phyloP scores from a whole-genome alignment of 2,888 invertebrate genomes.

The Diarsia rubi region DNA sequence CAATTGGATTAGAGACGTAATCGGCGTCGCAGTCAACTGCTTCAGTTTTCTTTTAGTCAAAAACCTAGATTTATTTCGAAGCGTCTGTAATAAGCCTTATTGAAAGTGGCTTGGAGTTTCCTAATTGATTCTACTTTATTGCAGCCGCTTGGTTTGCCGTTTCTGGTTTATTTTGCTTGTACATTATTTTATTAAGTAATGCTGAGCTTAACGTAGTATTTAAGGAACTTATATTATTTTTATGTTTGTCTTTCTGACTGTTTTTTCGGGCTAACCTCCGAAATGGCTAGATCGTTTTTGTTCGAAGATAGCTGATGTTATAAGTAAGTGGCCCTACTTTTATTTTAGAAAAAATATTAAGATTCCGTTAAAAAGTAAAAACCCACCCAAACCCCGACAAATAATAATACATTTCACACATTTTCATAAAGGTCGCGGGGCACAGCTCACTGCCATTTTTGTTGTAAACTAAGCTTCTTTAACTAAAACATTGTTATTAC shows the following conservation, averaged over 20 bases:
- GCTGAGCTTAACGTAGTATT: not conserved
- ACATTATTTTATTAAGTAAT: not conserved
- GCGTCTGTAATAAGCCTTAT: slow-evolving; percentile 23
- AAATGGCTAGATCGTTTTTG: not conserved
- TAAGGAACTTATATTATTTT: too few relatives aligned
- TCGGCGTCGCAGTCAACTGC: slow-evolving; percentile 60
- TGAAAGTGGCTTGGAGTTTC: slow-evolving; percentile 24
- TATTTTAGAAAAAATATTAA: too few relatives aligned
- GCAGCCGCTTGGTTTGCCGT: not conserved
- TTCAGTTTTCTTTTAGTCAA: slow-evolving; percentile 46
- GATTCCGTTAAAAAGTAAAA: too few relatives aligned
- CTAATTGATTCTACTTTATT: slow-evolving; percentile 25
- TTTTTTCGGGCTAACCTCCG: not conserved
- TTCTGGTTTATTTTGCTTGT: not conserved
- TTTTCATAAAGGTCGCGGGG: not conserved
- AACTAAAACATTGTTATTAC: not conserved
- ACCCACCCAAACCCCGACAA: too few relatives aligned
- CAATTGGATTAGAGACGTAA: slow-evolving; percentile 62
- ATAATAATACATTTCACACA: too few relatives aligned
- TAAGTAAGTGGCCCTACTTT: not conserved
- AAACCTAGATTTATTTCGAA: slow-evolving; percentile 39
- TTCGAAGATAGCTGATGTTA: too few relatives aligned
- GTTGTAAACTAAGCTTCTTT: not conserved
- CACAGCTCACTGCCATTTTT: not conserved
- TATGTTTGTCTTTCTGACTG: not conserved